Evolutionary conservation across 2,797 vertebrate species (phyloP).

Genomic region (Sebastes taczanowskii): DNA sequence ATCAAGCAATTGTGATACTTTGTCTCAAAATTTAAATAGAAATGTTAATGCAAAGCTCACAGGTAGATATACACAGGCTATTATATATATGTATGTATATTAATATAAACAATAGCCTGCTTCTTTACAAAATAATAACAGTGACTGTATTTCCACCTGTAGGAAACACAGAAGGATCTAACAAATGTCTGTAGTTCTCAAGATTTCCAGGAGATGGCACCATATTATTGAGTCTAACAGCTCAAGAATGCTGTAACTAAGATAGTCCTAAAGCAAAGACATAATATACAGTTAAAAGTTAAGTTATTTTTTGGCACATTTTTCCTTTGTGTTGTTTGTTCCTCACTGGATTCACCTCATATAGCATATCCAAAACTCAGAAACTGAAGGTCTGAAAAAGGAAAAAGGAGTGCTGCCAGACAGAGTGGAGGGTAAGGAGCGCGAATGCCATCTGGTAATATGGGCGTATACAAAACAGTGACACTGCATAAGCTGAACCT

Average conservation of each 20-base stretch:
- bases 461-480: conserved; percentile 56
- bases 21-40: conserved; percentile 73
- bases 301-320: conserved; percentile 86
- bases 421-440: conserved; percentile 63
- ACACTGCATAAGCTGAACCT: conserved; percentile 44
- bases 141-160: conserved; percentile 69
- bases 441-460: conserved; percentile 62
- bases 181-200: conserved; percentile 83
- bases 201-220: conserved; percentile 89
- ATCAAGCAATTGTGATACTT: conserved; percentile 70
- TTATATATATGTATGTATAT: conserved; percentile 35
- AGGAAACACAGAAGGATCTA: conserved; percentile 74
- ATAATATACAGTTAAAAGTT: conserved; percentile 78
- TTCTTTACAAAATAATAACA: conserved; percentile 77
- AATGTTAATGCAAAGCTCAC: conserved; percentile 75
- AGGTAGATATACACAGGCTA: conserved; percentile 65
- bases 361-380: conserved; percentile 73
- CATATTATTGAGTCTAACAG: conserved; percentile 85
- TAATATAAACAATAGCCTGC: conserved; percentile 37
- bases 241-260: conserved; percentile 80
- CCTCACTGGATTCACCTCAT: conserved; percentile 71
- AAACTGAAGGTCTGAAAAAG: conserved; percentile 80
- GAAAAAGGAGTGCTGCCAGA: conserved; percentile 77
- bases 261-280: conserved; percentile 83
- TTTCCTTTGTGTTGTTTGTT: conserved; percentile 75